Conservation (phyloP, 30 jellyfish, hydroid and myxozoan genomes). For the Hydra vulgaris region DNA sequence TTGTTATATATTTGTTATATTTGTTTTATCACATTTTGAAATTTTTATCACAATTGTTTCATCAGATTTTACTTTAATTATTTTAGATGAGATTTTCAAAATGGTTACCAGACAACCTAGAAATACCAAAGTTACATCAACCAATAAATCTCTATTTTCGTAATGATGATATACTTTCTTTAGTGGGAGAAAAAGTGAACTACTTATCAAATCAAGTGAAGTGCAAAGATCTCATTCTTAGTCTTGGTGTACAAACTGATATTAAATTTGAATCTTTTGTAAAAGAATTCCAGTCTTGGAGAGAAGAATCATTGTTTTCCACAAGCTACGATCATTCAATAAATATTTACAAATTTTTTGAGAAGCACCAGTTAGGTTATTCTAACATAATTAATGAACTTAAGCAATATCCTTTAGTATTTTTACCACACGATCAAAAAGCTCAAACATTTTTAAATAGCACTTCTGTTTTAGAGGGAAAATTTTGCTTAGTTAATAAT, state of each 20-base stretch:
- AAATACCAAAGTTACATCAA: background rate
- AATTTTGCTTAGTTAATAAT: slow-evolving; percentile 30
- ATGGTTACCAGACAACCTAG: slow-evolving; percentile 3
- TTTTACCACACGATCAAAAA: slow-evolving; percentile 18
- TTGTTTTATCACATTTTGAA: too few relatives aligned
- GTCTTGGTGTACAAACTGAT: slow-evolving; percentile 33
- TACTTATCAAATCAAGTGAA: background rate
- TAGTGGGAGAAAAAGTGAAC: slow-evolving; percentile 19
- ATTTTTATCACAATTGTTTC: too few relatives aligned
- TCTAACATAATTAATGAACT: background rate
- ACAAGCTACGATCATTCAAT: slow-evolving; percentile 57
- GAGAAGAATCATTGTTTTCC: slow-evolving; percentile 22
- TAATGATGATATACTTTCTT: background rate
- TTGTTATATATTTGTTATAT: too few relatives aligned
- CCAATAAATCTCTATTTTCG: slow-evolving; percentile 36
- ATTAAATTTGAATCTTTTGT: slow-evolving; percentile 32
- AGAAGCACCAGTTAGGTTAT: background rate
- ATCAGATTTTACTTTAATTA: too few relatives aligned
- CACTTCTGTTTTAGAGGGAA: slow-evolving; percentile 28
- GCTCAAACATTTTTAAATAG: background rate
- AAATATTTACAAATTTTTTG: slow-evolving; percentile 32
- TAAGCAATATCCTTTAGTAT: slow-evolving; percentile 23
- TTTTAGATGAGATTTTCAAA: slow-evolving; percentile 2
- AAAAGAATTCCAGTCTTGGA: slow-evolving; percentile 39
- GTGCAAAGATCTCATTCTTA: background rate